Conservation (phyloP, 2,113 vertebrate species). For the Thamnaconus septentrionalis region DNA sequence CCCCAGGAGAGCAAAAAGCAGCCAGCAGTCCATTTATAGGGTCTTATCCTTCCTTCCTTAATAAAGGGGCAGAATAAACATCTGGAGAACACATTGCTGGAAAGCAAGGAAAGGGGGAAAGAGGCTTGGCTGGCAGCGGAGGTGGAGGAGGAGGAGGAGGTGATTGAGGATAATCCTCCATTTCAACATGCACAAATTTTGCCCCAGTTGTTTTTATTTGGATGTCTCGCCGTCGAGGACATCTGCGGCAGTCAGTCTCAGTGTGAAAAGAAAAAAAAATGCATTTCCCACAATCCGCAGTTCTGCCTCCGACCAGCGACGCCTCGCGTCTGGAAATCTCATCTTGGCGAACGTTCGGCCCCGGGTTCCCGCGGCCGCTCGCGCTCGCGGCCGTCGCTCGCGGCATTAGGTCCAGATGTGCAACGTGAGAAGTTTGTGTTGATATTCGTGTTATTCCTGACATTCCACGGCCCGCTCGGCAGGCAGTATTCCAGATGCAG, state of each 20-base stretch:
- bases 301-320: slow-evolving; percentile 37
- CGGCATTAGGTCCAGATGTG: slow-evolving; percentile 76
- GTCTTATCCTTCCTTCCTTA: slow-evolving; percentile 68
- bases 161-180: slow-evolving; percentile 67
- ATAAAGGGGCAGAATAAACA: slow-evolving; percentile 72
- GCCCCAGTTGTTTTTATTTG: slow-evolving; percentile 70
- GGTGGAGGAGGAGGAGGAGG: slow-evolving; percentile 66
- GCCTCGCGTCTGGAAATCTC: slow-evolving; percentile 31
- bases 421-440: slow-evolving; percentile 69
- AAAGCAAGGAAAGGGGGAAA: slow-evolving; percentile 52
- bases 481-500: slow-evolving; percentile 70
- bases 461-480: slow-evolving; percentile 63
- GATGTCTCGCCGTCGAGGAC: slow-evolving; percentile 60
- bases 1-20: slow-evolving; percentile 57
- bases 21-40: slow-evolving; percentile 71
- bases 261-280: slow-evolving; percentile 40
- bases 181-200: slow-evolving; percentile 64
- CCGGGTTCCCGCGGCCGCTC: slow-evolving; percentile 19
- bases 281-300: slow-evolving; percentile 6
- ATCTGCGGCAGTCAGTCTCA: slow-evolving; percentile 29
- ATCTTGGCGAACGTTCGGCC: slow-evolving; percentile 34
- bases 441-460: slow-evolving; percentile 74
- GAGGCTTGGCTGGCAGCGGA: slow-evolving; percentile 20
- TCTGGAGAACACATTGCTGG: slow-evolving; percentile 78
- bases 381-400: slow-evolving; percentile 44